phyloP scores from a whole-genome alignment of 2,113 vertebrate species.

The Solenodon paradoxus region DNA sequence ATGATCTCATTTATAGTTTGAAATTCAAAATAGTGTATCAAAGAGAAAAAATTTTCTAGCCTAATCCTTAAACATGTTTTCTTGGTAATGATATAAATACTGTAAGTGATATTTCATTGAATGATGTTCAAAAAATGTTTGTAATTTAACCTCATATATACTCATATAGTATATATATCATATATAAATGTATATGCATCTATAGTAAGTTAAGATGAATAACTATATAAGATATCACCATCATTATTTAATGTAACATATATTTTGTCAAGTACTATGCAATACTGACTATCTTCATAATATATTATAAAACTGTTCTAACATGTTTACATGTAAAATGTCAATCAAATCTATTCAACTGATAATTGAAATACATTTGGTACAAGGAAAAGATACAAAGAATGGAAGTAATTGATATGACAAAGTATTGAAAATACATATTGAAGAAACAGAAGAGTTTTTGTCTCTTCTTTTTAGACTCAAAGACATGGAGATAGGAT shows the following conservation, averaged over 20 bases:
- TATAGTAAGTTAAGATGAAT: background rate
- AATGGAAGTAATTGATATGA: background rate
- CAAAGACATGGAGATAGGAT: background rate
- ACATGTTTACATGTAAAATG: background rate
- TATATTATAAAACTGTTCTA: slow-evolving; percentile 20
- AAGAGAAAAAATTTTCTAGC: slow-evolving; percentile 11
- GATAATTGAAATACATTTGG: background rate
- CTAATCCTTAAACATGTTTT: slow-evolving; percentile 11
- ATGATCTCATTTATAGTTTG: background rate
- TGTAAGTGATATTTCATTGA: background rate
- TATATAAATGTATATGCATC: background rate
- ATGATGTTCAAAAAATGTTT: background rate
- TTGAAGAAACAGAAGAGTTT: background rate
- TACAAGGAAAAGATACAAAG: background rate
- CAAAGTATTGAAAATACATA: slow-evolving; percentile 15
- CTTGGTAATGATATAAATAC: slow-evolving; percentile 18
- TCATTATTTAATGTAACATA: background rate
- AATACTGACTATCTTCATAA: background rate
- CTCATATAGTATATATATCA: background rate
- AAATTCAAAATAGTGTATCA: slow-evolving; percentile 20
- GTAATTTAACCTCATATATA: slow-evolving; percentile 3
- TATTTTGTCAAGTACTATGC: slow-evolving; percentile 18
- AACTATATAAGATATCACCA: background rate
- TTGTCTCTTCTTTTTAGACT: background rate
- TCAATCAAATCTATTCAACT: background rate